These are phyloP conservation scores for Oostethus manadensis DNA, from an alignment of 2,113 vertebrate species.

Conservation along the genomic window DNA sequence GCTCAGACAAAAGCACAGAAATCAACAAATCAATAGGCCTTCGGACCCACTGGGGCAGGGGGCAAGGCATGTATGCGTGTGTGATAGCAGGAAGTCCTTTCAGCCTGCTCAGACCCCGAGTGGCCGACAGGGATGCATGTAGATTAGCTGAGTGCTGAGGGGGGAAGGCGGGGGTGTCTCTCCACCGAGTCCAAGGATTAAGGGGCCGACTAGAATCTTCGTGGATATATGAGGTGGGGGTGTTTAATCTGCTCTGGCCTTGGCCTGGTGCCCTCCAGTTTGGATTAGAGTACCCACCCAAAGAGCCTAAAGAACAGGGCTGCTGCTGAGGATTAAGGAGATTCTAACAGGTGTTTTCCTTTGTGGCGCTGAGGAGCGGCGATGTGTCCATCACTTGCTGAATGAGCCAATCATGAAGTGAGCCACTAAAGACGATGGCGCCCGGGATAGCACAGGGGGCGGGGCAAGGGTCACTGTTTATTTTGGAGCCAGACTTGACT, in stretches of 20 bases:
- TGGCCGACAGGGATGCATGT: conserved; percentile 38
- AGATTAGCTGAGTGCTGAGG: conserved; percentile 44
- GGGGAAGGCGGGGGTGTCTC: conserved; percentile 29
- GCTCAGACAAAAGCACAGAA: conserved; percentile 61
- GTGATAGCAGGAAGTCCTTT: conserved; percentile 18
- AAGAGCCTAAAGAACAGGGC: conserved; percentile 36
- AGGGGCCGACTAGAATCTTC: conserved; percentile 46
- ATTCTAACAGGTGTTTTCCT: conserved; percentile 67
- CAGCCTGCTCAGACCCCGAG: conserved; percentile 3
- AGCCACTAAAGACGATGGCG: conserved; percentile 25
- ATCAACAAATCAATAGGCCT: conserved; percentile 69
- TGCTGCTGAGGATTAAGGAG: conserved; percentile 59
- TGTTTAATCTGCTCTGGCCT: conserved; percentile 57
- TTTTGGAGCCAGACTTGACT: conserved; percentile 9
- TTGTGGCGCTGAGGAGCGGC: conserved; percentile 48
- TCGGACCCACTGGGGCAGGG: conserved; percentile 36
- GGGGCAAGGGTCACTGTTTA: conserved; percentile 8
- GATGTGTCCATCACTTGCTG: conserved; percentile 33
- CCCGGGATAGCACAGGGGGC: conserved; percentile 17
- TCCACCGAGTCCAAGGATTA: conserved; percentile 52
- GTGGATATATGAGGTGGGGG: conserved; percentile 38
- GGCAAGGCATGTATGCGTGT: conserved; percentile 13
- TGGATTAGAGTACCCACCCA: conserved; percentile 39
- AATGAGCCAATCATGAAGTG: conserved; percentile 53
- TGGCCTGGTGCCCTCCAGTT: conserved; percentile 58